Base-by-base conservation (phyloP, 2,888 invertebrate genomes). In the Andrena trimmerana region DNA sequence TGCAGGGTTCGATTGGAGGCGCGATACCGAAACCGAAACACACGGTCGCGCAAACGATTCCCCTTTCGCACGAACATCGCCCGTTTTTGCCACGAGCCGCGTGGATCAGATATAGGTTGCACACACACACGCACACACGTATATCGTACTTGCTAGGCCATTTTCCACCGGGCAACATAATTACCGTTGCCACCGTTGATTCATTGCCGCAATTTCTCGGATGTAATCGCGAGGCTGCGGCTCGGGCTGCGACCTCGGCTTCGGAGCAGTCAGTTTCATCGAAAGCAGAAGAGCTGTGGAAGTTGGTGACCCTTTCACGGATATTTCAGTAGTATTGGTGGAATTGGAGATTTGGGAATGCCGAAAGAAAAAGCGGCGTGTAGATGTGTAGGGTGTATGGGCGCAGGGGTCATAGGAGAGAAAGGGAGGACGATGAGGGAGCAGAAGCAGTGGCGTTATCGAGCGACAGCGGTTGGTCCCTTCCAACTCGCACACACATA, bases 371-470 rank as follows among this genome's bases (percentile, higher is more conserved):
- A 31, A 52, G 33, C 7, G 1, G 0, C 52, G 7, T 13, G n/a
- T n/a, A 2, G 5, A 13, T 5, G 20, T 24, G 52, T 13, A 13
- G 67, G 24, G 42, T 3, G 13, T 13, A 42, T 1, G 42, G 42
- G 42, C 4, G 42, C 42, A 16, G 42, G 42, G 36, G 33, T 8
- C 27, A 50, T 20, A 31, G 31, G 68, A 72, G 67, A 75, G 8
- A 68, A 67, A 33, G 57, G 78, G 66, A 59, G 71, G 16, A 67
- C 68, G 87, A 87, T 81, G 85, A 87, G 80, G 88, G 86, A 82
- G 82, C 83, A 78, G 86, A 83, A 83, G 88, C 88, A 81, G 82
- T 77, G 84, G 88, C 90, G 86, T 91, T 92, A 92, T 92, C 90
- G 92, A 92, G 90, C 92, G 91, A 75, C 84, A 72, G 84, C 73